Base-by-base conservation (phyloP, 2,797 vertebrate genomes). In the Forpus xanthops region DNA sequence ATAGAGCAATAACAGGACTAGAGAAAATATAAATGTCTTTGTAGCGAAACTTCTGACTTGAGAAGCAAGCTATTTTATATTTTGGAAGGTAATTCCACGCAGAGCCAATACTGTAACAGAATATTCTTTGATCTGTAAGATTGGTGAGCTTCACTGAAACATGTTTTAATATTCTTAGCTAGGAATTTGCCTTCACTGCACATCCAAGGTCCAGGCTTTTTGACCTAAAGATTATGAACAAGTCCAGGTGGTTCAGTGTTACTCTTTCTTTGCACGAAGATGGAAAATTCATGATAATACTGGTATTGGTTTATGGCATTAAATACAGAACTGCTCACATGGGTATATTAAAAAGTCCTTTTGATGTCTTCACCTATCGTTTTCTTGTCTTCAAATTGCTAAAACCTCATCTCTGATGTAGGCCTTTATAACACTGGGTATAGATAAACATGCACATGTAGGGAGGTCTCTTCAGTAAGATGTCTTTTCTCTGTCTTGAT, bases 31-130 rank as follows among this genome's bases (percentile, higher is more conserved):
- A 90, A 90, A 94, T 74, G 66, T 88, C 73, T 90, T 75, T 20
- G 20, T 76, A 90, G 84, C 55, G 52, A 90, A 93, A 78, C 42
- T 93, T 95, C 13, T 84, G 80, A 80, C 82, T 79, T 81, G 65
- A 72, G 74, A 92, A 78, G 77, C 65, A 93, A 96, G 87, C 87
- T 96, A 23, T 97, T 97, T 95, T 81, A 60, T 89, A 68, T 87
- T 92, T 93, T 83, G 75, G 73, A 96, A 92, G 84, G 68, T 89
- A 96, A 94, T 96, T 92, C 94, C 87, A 75, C 76, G 92, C 90
- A 93, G 83, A 95, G 94, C 81, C 66, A 96, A 89, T 85, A 96
- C 96, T 95, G 90, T 96, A 82, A 90, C 80, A 88, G 74, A 23
- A 55, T 90, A 28, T 84, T 84, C 37, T 92, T 96, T 91, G 86